Base-by-base conservation (phyloP, 2,888 invertebrate species). In the Kryphioiulus occultus region DNA sequence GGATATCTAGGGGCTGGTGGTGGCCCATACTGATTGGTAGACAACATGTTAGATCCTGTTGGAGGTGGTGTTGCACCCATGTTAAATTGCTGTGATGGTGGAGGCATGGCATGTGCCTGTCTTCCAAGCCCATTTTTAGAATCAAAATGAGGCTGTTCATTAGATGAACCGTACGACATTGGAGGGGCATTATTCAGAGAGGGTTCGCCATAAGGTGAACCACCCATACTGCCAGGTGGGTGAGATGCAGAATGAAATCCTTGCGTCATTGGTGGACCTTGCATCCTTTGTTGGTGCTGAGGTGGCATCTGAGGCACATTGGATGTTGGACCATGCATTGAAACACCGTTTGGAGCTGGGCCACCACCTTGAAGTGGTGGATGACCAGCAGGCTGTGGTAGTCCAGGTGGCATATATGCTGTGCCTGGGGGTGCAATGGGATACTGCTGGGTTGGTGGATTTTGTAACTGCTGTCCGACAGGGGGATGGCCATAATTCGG, bases 41-140 rank as follows among this genome's bases (percentile, higher is more conserved):
- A 3, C 7, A 30, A 15, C 30, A 78, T 30, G 42, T 87, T 78
- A 85, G 85, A 59, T 42, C 39, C 78, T n/a, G 87, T 22, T 22
- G 59, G 88, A 39, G 85, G 88, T 35, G 78, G 85, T 35, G 87
- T 84, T 12, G 85, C 35, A 17, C 88, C 87, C 35, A 44, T 85
- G 42, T 47, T 35, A 35, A 39, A 85, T 78, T 88, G 89, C 59
- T 32, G 88, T n/a, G 59, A 59, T 3, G 86, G 89, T 86, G 84
- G 90, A 86, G 85, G 89, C 32, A 84, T 88, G 86, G 82, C 88
- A 88, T 88, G 85, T 88, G 86, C 12, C n/a, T 39, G 85, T 85
- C 85, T 22, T 10, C 85, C 85, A 39, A n/a, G 44, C 39, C 85
- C 85, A 85, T 85, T 85, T n/a, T 39, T 15, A 39, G 85, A 85